phyloP scores from a whole-genome alignment of 2,113 vertebrate genomes.

The Uropsilus gracilis region DNA sequence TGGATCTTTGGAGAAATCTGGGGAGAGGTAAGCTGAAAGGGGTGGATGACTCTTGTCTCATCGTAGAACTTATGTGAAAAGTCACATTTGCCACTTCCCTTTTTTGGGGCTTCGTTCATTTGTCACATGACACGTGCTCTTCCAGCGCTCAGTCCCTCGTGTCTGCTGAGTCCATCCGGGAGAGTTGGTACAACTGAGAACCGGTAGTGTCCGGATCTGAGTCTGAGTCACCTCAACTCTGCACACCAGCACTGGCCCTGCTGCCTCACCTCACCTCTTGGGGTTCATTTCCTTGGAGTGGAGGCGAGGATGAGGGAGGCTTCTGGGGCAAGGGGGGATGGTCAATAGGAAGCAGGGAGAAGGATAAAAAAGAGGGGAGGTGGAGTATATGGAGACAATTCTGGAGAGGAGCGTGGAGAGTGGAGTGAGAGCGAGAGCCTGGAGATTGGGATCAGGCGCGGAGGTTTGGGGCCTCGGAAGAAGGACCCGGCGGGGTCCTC shows the following conservation, averaged over 20 bases:
- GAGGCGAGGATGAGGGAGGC: not conserved
- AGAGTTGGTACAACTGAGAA: not conserved
- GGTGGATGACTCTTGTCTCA: not conserved
- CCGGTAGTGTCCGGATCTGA: not conserved
- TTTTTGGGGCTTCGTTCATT: slow-evolving; percentile 33
- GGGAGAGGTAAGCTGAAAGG: slow-evolving; percentile 22
- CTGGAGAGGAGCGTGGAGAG: too few species aligned
- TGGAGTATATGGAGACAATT: too few species aligned
- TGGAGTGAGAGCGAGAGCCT: too few species aligned
- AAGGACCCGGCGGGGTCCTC: too few species aligned
- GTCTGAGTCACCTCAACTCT: not conserved
- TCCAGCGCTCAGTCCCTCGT: not conserved
- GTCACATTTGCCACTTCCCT: slow-evolving; percentile 9
- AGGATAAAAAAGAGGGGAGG: too few species aligned
- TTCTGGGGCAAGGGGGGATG: not conserved
- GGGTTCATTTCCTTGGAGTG: not conserved
- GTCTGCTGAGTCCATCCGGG: not conserved
- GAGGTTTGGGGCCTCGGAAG: too few species aligned
- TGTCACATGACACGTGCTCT: not conserved
- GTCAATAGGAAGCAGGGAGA: too few species aligned
- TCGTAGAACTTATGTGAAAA: not conserved
- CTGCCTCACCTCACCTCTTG: not conserved
- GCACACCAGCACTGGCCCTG: not conserved
- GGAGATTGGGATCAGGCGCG: too few species aligned
- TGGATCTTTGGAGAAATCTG: not conserved